Conservation (phyloP, 1,140 invertebrate species). For the Lineus longissimus region DNA sequence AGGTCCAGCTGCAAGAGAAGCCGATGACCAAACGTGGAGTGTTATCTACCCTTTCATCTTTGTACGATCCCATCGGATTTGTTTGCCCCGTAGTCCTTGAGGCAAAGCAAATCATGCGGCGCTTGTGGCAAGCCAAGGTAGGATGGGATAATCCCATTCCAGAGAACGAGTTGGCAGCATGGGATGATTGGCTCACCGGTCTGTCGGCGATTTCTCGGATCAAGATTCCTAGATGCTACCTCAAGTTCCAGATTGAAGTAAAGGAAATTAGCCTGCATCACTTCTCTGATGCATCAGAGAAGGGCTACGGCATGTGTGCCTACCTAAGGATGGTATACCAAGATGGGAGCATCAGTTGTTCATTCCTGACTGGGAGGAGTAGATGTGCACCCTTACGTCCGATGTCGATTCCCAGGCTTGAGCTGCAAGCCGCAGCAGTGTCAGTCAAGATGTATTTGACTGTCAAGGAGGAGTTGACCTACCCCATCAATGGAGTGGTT, state of each 20-base stretch:
- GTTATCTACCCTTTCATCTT: slow-evolving; percentile 10
- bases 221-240: slow-evolving; percentile 12
- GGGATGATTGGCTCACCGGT: slow-evolving; percentile 10
- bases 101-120: slow-evolving; percentile 18
- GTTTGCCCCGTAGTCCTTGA: too few relatives aligned
- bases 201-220: slow-evolving; percentile 6
- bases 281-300: slow-evolving; percentile 27
- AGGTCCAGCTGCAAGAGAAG: slow-evolving; percentile 14
- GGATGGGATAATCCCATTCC: slow-evolving; percentile 23
- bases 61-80: slow-evolving; percentile 21
- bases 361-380: slow-evolving; percentile 23
- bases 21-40: slow-evolving; percentile 8
- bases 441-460: slow-evolving; percentile 20
- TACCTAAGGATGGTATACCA: slow-evolving; percentile 22
- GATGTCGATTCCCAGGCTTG: slow-evolving; percentile 19
- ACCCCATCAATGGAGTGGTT: neutral
- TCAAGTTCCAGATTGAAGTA: slow-evolving; percentile 20
- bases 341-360: slow-evolving; percentile 12
- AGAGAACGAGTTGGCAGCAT: slow-evolving; percentile 14
- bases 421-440: slow-evolving; percentile 25
- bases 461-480: slow-evolving; percentile 12
- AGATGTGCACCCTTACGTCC: slow-evolving; percentile 19
- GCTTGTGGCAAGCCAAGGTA: neutral
- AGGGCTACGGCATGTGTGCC: too few relatives aligned
- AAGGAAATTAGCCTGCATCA: slow-evolving; percentile 12